Conservation (phyloP, 2,113 vertebrate species). For the Plecotus auritus region DNA sequence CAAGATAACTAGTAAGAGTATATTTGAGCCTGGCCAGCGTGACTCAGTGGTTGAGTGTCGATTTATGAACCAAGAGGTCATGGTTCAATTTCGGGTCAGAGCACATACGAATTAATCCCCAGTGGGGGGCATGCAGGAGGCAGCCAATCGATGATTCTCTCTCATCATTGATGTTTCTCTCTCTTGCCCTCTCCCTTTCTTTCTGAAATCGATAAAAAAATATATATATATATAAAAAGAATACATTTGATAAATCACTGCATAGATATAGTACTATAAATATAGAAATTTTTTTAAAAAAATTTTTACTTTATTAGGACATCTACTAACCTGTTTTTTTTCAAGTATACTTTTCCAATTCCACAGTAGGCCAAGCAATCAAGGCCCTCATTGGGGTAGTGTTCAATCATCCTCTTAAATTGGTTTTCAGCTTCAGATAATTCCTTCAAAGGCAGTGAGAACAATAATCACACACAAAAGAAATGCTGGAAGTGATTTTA, state of each 20-base stretch:
- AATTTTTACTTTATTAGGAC: background rate
- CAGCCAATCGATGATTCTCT: no score
- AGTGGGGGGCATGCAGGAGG: no score
- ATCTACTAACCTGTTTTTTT: constrained; percentile 89
- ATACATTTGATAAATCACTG: background rate
- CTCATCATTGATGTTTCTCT: no score
- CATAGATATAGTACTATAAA: background rate
- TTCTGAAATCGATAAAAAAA: no score
- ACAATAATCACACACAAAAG: background rate
- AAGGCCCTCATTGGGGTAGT: constrained; percentile 84
- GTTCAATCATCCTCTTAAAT: constrained; percentile 85
- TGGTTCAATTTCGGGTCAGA: no score
- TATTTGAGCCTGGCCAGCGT: background rate
- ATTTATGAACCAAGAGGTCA: no score
- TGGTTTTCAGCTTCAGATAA: constrained; percentile 86
- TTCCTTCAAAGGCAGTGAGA: constrained; percentile 81
- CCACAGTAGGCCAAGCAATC: constrained; percentile 90
- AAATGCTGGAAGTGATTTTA: background rate
- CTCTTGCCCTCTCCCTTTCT: no score
- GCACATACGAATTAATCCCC: no score
- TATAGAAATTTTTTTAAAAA: background rate
- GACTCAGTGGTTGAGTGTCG: no score
- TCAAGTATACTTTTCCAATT: constrained; percentile 88
- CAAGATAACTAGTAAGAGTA: background rate
- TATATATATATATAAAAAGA: background rate